Conservation (phyloP, 2,888 invertebrate species). For the Baronia brevicornis region DNA sequence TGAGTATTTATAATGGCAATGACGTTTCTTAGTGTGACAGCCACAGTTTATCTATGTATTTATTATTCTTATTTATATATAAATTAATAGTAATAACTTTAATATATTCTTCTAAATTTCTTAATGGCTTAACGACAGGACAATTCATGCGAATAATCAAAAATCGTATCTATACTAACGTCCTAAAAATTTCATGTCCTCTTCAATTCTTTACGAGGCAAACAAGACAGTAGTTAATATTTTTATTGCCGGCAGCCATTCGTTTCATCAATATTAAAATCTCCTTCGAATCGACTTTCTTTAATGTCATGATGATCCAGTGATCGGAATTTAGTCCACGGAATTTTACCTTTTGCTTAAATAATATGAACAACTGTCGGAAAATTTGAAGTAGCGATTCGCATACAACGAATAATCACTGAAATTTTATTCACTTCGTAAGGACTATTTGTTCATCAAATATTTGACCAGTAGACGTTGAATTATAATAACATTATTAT, state of each 20-base stretch:
- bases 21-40: no score
- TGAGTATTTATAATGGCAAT: no score
- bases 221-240: slow-evolving; percentile 62
- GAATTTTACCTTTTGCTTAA: slow-evolving; percentile 32
- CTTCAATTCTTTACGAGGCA: slow-evolving; percentile 52
- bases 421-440: not conserved
- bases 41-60: no score
- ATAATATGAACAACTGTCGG: slow-evolving; percentile 1
- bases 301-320: slow-evolving; percentile 43
- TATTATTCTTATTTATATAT: not conserved
- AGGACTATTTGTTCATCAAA: no score
- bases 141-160: slow-evolving; percentile 10
- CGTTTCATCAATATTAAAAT: slow-evolving; percentile 62
- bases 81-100: not conserved
- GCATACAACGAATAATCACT: not conserved
- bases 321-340: slow-evolving; percentile 29
- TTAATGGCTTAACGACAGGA: not conserved
- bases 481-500: no score
- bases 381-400: not conserved
- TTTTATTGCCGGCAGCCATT: slow-evolving; percentile 52
- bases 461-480: no score
- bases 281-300: slow-evolving; percentile 40
- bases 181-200: slow-evolving; percentile 43
- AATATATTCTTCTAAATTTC: not conserved
- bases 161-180: slow-evolving; percentile 15